Evolutionary conservation across 2,113 vertebrate species (phyloP).

Genomic region (Tamias sibiricus): DNA sequence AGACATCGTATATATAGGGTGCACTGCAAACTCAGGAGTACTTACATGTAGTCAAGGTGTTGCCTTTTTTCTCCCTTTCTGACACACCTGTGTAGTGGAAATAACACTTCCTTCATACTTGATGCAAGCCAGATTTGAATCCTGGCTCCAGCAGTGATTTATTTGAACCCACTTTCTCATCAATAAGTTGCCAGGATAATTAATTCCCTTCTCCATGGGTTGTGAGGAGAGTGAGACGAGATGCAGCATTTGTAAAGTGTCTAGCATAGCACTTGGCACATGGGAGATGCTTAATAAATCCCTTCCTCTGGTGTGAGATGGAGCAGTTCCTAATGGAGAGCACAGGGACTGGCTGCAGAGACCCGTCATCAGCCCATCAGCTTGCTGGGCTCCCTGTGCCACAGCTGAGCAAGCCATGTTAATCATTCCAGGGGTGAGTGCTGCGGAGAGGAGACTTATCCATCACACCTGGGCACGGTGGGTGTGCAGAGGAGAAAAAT

Average conservation of each 20-base stretch:
- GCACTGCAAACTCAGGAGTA: background rate
- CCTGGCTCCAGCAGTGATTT: background rate
- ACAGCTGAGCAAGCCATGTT: fast-evolving
- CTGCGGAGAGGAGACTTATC: background rate
- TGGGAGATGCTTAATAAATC: fast-evolving
- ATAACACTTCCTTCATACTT: background rate
- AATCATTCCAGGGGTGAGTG: background rate
- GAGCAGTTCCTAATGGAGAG: background rate
- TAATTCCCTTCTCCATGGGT: background rate
- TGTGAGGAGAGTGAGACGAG: background rate
- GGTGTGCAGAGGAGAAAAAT: background rate
- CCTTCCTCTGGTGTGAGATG: background rate
- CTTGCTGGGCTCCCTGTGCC: background rate
- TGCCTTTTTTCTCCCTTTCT: too few species aligned
- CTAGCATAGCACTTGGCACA: background rate
- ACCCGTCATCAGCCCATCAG: background rate
- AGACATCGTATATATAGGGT: fast-evolving
- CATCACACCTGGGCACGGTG: fast-evolving
- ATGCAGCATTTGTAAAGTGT: background rate
- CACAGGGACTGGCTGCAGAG: background rate
- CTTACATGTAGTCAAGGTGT: background rate
- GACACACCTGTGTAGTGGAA: background rate
- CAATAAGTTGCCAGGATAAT: too few species aligned
- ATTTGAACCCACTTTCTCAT: background rate
- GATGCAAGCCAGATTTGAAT: background rate